Conservation (phyloP, 2,113 vertebrate species). For the Odontophorus gujanensis region DNA sequence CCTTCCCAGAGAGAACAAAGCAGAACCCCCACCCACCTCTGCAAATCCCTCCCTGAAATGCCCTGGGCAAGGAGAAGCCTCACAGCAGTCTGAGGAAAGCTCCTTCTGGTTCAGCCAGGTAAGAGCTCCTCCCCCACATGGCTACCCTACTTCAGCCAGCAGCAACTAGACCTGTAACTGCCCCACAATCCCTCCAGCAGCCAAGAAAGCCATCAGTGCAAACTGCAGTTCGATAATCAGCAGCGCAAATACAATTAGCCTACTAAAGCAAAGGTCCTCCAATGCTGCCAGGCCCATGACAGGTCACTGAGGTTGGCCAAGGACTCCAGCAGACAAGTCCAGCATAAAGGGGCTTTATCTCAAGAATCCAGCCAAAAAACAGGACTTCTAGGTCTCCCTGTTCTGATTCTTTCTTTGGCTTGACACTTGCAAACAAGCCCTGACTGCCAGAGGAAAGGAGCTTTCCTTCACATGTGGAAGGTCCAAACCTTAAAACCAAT, state of each 20-base stretch:
- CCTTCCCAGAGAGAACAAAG: background rate
- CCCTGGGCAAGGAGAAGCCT: background rate
- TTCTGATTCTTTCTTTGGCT: background rate
- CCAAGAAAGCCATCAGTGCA: background rate
- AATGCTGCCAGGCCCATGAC: background rate
- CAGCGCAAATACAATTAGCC: background rate
- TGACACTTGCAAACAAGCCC: background rate
- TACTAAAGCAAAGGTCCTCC: background rate
- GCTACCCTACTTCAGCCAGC: background rate
- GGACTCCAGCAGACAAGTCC: background rate
- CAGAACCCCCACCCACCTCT: background rate
- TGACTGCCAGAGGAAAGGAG: background rate
- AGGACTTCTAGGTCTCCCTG: background rate
- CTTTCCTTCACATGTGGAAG: background rate
- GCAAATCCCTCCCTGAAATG: background rate
- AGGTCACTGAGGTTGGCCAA: background rate
- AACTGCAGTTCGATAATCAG: background rate
- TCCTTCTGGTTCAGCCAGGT: background rate
- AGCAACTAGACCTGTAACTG: background rate
- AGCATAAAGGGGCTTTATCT: background rate
- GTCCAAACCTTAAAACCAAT: background rate
- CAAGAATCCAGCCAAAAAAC: background rate
- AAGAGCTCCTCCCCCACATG: fast-evolving
- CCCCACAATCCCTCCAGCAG: background rate
- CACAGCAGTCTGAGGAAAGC: background rate